Evolutionary conservation across 1,140 invertebrate species (phyloP).

Genomic region (Macrobrachium nipponense): DNA sequence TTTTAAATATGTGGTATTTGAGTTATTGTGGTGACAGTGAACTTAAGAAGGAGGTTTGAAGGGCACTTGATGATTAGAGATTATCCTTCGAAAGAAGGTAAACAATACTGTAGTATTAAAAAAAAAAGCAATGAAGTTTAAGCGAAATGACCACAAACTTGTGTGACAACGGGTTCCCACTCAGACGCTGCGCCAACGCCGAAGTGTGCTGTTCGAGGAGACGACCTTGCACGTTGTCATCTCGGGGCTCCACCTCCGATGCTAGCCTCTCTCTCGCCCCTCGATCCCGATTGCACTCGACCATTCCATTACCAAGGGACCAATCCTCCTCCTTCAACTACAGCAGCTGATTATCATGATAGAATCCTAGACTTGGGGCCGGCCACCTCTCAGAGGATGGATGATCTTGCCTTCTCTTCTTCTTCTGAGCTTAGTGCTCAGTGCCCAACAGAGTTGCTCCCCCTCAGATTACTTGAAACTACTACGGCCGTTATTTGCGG

Average conservation of each 20-base stretch:
- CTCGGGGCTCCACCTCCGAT: conserved; percentile 60
- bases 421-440: conserved; percentile 2
- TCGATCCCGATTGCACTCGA: conserved; percentile 36
- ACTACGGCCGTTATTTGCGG: conserved; percentile 28
- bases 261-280: conserved; percentile 57
- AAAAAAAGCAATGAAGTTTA: background rate
- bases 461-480: conserved; percentile 16
- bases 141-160: background rate
- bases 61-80: background rate
- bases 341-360: conserved; percentile 35
- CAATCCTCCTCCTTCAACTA: conserved; percentile 35
- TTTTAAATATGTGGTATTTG: too few species aligned
- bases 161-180: conserved; percentile 56
- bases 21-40: too few species aligned
- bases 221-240: conserved; percentile 61
- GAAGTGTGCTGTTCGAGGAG: conserved; percentile 62
- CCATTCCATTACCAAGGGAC: conserved; percentile 59
- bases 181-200: conserved; percentile 56
- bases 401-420: conserved; percentile 15
- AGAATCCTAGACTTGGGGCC: conserved; percentile 41
- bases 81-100: background rate
- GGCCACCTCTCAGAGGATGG: conserved; percentile 19
- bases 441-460: conserved; percentile 33
- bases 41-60: too few species aligned
- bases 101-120: background rate